Base-by-base conservation (phyloP, 2,888 invertebrate genomes). In the Andrena bicolor region DNA sequence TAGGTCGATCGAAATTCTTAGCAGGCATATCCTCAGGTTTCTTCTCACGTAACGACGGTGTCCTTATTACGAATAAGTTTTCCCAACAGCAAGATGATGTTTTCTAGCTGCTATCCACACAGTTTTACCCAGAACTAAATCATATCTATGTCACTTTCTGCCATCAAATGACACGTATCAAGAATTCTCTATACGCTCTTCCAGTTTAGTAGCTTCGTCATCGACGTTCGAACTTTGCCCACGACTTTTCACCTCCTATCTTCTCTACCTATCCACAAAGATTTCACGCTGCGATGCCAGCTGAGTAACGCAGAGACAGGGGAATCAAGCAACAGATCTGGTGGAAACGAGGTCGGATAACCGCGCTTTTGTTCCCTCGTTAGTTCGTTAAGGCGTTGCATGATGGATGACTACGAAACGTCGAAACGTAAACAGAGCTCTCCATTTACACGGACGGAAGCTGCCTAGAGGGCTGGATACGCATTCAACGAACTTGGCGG, bases 381-480 rank as follows among this genome's bases (percentile, higher is more conserved):
- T 77, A 66, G 78, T 84, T 87, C 89, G 82, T 88, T 85, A 87
- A 79, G 69, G 76, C 72, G 61, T 68, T 72, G 80, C 79, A 84
- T 83, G 86, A 88, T 78, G 82, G 78, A 88, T 85, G 86, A 88
- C 86, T 84, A 88, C 86, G 81, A 83, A 84, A 82, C 84, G 85
- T 76, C 74, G 68, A 78, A 77, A 76, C 75, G 73, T 84, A 86
- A 88, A 88, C 87, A 78, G 73, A 56, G 56, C 76, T 58, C 65
- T 72, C 77, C 83, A 82, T 86, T 86, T 90, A 80, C 83, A 74
- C 70, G 79, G 70, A 35, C 80, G 77, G 64, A 75, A 72, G 76
- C 51, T 49, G 65, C 48, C 64, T 56, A 70, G 80, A 80, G 56
- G 60, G 60, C 20, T 76, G 85, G 81, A 82, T 80, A 79, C 71